These are phyloP conservation scores for Euplagia quadripunctaria DNA, from an alignment of 2,888 invertebrate genomes.

Conservation along the genomic window DNA sequence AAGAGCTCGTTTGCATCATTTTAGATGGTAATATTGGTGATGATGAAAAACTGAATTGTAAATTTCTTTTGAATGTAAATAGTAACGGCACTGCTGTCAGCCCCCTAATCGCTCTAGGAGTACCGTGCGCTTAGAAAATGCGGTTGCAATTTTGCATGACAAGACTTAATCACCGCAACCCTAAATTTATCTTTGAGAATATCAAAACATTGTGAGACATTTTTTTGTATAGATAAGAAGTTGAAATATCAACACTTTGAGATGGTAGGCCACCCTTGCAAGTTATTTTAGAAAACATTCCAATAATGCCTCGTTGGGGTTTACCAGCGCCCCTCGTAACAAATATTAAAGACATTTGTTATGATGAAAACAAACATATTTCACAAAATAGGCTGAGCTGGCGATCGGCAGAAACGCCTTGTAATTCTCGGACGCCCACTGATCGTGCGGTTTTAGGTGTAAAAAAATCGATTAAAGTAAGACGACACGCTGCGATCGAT, in stretches of 20 bases:
- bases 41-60: slow-evolving; percentile 66
- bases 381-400: slow-evolving; percentile 76
- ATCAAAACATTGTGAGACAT: slow-evolving; percentile 42
- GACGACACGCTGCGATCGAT: slow-evolving; percentile 86
- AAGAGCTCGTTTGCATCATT: slow-evolving; percentile 61
- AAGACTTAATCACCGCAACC: slow-evolving; percentile 65
- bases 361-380: slow-evolving; percentile 84
- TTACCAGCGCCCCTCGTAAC: slow-evolving; percentile 64
- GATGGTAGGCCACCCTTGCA: slow-evolving; percentile 75
- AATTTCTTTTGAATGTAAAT: slow-evolving; percentile 64
- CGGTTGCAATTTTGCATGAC: slow-evolving; percentile 71
- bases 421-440: slow-evolving; percentile 83
- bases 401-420: slow-evolving; percentile 82
- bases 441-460: slow-evolving; percentile 85
- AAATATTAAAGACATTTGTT: slow-evolving; percentile 75
- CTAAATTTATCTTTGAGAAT: slow-evolving; percentile 43
- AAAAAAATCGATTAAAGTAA: slow-evolving; percentile 86
- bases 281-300: slow-evolving; percentile 79
- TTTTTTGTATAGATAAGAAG: slow-evolving; percentile 39
- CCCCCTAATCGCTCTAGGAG: slow-evolving; percentile 45
- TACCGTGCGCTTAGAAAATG: slow-evolving; percentile 52
- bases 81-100: slow-evolving; percentile 51
- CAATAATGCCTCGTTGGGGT: slow-evolving; percentile 64
- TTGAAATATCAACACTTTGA: slow-evolving; percentile 56
- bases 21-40: slow-evolving; percentile 66